Evolutionary conservation across 1,140 invertebrate species (phyloP).

Genomic region (Musca vetustissima): DNA sequence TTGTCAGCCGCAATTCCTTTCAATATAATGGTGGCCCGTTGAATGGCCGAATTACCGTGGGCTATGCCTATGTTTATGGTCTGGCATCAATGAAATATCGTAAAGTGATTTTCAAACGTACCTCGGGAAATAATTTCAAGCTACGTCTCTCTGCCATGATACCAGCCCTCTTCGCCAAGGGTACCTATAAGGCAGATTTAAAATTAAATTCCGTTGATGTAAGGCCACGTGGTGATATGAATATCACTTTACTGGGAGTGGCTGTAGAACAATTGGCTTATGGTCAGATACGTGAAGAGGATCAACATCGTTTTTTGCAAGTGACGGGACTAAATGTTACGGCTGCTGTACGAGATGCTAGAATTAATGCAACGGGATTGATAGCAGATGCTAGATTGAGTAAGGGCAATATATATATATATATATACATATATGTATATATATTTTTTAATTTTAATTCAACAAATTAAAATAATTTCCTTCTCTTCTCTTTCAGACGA

Average conservation of each 20-base stretch:
- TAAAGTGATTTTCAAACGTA: slow-evolving; percentile 31
- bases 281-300: slow-evolving; percentile 32
- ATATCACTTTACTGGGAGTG: slow-evolving; percentile 42
- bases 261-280: neutral
- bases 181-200: slow-evolving; percentile 50
- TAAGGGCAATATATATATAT: slow-evolving; percentile 19
- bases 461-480: slow-evolving; percentile 5
- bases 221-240: slow-evolving; percentile 49
- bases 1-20: slow-evolving; percentile 40
- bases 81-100: slow-evolving; percentile 33
- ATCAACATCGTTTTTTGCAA: slow-evolving; percentile 39
- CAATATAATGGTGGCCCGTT: slow-evolving; percentile 39
- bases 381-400: slow-evolving; percentile 51
- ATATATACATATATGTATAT: too few relatives aligned
- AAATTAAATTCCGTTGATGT: slow-evolving; percentile 44
- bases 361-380: slow-evolving; percentile 46
- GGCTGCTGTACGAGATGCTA: slow-evolving; percentile 43
- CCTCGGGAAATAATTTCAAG: slow-evolving; percentile 36
- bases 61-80: slow-evolving; percentile 39
- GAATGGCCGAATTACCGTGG: slow-evolving; percentile 41
- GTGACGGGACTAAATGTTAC: slow-evolving; percentile 37
- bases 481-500: slow-evolving; percentile 38
- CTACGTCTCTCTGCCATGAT: slow-evolving; percentile 25
- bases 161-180: slow-evolving; percentile 41
- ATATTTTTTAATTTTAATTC: neutral